Conservation (phyloP, 2,113 vertebrate species). For the Pachyramphus minor region DNA sequence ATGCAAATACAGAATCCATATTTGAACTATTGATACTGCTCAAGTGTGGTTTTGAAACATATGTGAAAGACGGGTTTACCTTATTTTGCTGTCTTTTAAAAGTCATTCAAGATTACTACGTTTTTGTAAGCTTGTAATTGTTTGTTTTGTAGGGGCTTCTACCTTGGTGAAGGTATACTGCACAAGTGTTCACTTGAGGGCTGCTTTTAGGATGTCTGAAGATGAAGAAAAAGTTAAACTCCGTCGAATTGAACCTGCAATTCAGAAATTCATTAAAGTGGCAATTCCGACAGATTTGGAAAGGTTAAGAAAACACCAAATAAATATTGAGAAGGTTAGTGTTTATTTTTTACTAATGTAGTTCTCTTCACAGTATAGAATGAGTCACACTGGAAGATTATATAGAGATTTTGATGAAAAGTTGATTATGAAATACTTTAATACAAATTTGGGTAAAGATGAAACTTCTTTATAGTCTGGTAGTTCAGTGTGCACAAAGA, state of each 20-base stretch:
- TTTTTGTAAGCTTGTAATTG: not conserved
- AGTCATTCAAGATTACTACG: not conserved
- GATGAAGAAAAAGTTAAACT: slow-evolving; percentile 87
- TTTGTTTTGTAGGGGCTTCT: slow-evolving; percentile 46
- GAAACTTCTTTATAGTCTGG: not conserved
- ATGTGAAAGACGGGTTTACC: not conserved
- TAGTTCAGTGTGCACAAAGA: not conserved
- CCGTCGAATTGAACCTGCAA: slow-evolving; percentile 88
- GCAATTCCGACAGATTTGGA: slow-evolving; percentile 96
- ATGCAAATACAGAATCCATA: not conserved
- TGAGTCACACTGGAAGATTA: not conserved
- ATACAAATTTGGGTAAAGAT: not conserved
- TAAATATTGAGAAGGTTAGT: slow-evolving; percentile 94
- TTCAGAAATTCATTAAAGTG: slow-evolving; percentile 96
- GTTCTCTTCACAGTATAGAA: not conserved
- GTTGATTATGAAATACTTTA: not conserved
- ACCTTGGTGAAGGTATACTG: slow-evolving; percentile 8
- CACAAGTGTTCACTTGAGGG: not conserved
- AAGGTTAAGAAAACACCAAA: slow-evolving; percentile 91
- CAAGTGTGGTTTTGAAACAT: not conserved
- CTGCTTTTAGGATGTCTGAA: slow-evolving; percentile 82
- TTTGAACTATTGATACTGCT: not conserved
- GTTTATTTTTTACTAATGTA: not conserved
- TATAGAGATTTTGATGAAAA: not conserved
- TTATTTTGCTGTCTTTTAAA: not conserved